phyloP scores from a whole-genome alignment of 2,797 vertebrate genomes.

The Centropyge bicolor region DNA sequence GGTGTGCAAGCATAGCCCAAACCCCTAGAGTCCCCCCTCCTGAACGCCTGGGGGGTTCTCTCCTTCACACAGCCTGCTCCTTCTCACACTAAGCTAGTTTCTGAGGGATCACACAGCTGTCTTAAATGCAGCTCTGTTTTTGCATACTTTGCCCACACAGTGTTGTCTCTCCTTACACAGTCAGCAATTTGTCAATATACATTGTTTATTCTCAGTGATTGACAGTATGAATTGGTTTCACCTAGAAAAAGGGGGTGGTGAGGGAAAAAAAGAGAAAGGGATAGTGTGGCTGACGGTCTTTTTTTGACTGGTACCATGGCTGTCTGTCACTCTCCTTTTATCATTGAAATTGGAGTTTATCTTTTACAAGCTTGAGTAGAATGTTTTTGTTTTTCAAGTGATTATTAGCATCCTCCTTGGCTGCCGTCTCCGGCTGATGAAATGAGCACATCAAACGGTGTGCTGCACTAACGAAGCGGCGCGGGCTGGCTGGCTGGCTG shows the following conservation, averaged over 20 bases:
- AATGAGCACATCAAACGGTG: conserved; percentile 84
- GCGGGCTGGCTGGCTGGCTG: conserved; percentile 59
- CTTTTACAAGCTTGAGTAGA: conserved; percentile 80
- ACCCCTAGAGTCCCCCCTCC: conserved; percentile 67
- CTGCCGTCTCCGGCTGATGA: conserved; percentile 67
- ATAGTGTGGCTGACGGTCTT: conserved; percentile 49
- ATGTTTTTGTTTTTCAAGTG: conserved; percentile 83
- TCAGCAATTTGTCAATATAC: conserved; percentile 74
- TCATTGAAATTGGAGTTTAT: conserved; percentile 86
- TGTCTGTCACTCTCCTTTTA: conserved; percentile 79
- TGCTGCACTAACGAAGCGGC: conserved; percentile 76
- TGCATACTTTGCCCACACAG: conserved; percentile 66
- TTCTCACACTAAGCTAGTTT: conserved; percentile 68
- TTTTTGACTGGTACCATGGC: conserved; percentile 65
- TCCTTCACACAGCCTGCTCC: conserved; percentile 70
- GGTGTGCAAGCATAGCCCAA: conserved; percentile 61
- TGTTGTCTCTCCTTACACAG: conserved; percentile 65
- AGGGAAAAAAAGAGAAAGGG: conserved; percentile 33
- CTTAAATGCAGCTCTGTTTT: conserved; percentile 70
- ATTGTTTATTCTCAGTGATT: conserved; percentile 75
- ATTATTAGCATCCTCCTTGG: conserved; percentile 82
- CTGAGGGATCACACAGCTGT: conserved; percentile 69
- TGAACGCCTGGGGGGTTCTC: conserved; percentile 69
- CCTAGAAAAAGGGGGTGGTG: conserved; percentile 34
- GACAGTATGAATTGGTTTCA: conserved; percentile 75